Conservation (phyloP, 1,140 invertebrate species). For the Drosophila suzukii region DNA sequence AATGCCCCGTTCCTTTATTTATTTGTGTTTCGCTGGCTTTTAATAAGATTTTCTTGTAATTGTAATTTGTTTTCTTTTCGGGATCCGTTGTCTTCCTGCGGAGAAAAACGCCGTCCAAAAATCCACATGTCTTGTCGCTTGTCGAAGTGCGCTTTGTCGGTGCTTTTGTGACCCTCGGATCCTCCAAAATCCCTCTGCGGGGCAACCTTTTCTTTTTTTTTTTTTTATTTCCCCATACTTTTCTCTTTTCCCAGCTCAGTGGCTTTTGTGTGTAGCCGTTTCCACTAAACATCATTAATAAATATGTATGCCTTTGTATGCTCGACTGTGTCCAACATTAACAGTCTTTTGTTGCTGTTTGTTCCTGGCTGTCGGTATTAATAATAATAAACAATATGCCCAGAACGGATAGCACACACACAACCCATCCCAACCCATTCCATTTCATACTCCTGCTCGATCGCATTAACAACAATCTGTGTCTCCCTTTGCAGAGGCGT, state of each 20-base stretch:
- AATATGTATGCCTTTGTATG: constrained; percentile 73
- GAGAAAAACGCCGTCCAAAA: constrained; percentile 1
- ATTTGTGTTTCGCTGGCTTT: constrained; percentile 65
- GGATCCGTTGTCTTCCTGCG: constrained; percentile 41
- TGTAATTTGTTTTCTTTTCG: constrained; percentile 82
- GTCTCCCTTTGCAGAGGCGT: constrained; percentile 87
- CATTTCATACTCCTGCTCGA: constrained; percentile 1
- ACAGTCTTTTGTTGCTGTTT: constrained; percentile 77
- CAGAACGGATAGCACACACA: constrained; percentile 17
- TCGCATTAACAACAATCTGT: constrained; percentile 57
- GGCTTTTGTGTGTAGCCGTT: constrained; percentile 52
- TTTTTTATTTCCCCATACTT: constrained; percentile 4
- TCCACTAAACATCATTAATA: constrained; percentile 73
- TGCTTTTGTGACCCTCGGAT: constrained; percentile 59
- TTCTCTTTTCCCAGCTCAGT: constrained; percentile 29
- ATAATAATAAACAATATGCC: constrained; percentile 79
- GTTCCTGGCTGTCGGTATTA: constrained; percentile 79
- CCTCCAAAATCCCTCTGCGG: constrained; percentile 15
- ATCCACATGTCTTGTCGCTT: constrained; percentile 47
- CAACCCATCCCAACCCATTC: background rate
- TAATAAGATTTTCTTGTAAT: constrained; percentile 84
- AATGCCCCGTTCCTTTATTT: constrained; percentile 48
- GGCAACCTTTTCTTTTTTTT: constrained; percentile 64
- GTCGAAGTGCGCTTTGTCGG: constrained; percentile 63
- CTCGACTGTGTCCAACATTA: constrained; percentile 56